These are phyloP conservation scores for Beris chalybata DNA, from an alignment of 2,888 invertebrate species.

Conservation along the genomic window DNA sequence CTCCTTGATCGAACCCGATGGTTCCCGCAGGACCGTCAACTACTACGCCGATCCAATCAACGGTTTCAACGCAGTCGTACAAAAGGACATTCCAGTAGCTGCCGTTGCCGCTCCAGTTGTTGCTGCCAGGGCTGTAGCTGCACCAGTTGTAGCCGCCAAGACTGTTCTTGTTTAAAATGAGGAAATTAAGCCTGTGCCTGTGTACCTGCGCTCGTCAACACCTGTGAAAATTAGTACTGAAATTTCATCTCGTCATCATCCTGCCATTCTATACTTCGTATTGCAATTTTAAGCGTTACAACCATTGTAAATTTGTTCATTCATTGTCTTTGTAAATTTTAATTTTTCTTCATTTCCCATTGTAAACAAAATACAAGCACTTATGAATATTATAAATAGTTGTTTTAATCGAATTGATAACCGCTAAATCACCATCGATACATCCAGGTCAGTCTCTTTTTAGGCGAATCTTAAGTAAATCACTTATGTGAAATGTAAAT, in stretches of 20 bases:
- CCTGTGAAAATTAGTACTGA: conserved; percentile 32
- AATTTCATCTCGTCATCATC: conserved; percentile 31
- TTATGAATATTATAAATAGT: not conserved
- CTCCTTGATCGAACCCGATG: conserved; percentile 58
- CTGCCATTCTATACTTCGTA: conserved; percentile 26
- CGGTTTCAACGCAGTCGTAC: conserved; percentile 59
- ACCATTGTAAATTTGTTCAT: conserved; percentile 49
- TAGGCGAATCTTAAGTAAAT: too few relatives aligned
- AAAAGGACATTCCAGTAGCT: conserved; percentile 55
- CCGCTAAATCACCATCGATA: too few relatives aligned
- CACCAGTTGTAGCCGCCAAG: conserved; percentile 43
- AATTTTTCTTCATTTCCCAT: conserved; percentile 24
- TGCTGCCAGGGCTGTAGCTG: conserved; percentile 50
- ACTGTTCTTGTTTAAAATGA: conserved; percentile 37
- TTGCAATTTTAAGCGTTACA: conserved; percentile 47
- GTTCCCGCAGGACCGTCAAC: conserved; percentile 57
- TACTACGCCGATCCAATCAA: conserved; percentile 58
- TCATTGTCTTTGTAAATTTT: conserved; percentile 43
- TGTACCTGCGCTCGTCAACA: conserved; percentile 31
- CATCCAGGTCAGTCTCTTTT: too few relatives aligned
- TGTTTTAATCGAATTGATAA: too few relatives aligned
- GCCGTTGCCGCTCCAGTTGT: conserved; percentile 55
- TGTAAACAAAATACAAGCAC: conserved; percentile 31
- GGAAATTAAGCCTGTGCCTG: conserved; percentile 4
- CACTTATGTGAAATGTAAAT: too few relatives aligned